Evolutionary conservation across 2,797 vertebrate genomes (phyloP), one percentile per base, ranked within the genome.

Genomic region (Malurus leucopterus): DNA sequence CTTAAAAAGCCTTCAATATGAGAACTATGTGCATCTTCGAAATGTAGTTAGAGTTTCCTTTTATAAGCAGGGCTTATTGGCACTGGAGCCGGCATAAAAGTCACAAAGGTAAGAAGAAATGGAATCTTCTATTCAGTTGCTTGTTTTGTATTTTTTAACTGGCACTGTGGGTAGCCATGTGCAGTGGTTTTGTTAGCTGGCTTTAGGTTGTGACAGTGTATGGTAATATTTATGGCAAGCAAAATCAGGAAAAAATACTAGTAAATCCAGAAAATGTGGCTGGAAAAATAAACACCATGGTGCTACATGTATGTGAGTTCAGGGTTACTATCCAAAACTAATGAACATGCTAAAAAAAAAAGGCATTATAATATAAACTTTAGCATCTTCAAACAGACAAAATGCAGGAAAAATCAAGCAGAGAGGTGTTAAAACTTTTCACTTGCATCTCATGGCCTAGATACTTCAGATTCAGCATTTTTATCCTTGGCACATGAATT

Each of bases 211-310:
- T 86, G 14, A 69, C 20, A n/a, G 3, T 29, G 24, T 54, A 24
- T 5, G 3, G 8, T 74, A 26, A 29, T 64, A 21, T 55, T 86
- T 63, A 53, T 40, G 21, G 34, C 27, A 73, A 63, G 63, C 17
- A 55, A 57, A 82, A 46, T n/a, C 14, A 32, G 46, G 27, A 63
- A 68, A 61, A 79, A 22, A 1, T 2, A 44, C 27, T 9, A 15
- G 1, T 36, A 65, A 84, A 46, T 51, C 21, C 34, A 43, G 57
- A 83, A 58, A 61, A 81, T 5, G 5, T 44, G 13, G 1, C 26
- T 13, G 5, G 14, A 41, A 62, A 62, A 54, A 71, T n/a, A 51
- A 13, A 51, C 1, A 4, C 13, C 26, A 1, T 2, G 1, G 41
- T 86, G 27, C 4, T 47, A 21, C 21, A 13, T 23, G 18, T 43